Conservation (phyloP, 2,888 invertebrate species). For the Acleris cristana region DNA sequence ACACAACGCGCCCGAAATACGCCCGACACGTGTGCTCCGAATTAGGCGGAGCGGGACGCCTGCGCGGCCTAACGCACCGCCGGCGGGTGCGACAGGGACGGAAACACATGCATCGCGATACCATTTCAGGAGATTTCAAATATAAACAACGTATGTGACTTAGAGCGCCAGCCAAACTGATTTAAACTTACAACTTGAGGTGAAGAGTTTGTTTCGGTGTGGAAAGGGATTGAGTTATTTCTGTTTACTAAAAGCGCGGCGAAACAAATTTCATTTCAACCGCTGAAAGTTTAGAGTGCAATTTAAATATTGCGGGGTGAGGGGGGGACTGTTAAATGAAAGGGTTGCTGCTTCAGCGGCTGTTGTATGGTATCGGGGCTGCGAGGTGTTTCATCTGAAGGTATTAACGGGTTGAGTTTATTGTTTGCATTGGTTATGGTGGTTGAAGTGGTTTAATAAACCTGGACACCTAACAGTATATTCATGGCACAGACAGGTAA, state of each 20-base stretch:
- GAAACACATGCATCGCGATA: slow-evolving; percentile 62
- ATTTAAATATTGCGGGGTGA: slow-evolving; percentile 62
- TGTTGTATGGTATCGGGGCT: no score
- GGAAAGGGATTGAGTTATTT: slow-evolving; percentile 56
- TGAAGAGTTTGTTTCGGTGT: slow-evolving; percentile 39
- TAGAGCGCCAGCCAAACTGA: slow-evolving; percentile 47
- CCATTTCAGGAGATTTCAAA: slow-evolving; percentile 66
- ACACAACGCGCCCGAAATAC: slow-evolving; percentile 56
- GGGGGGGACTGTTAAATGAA: slow-evolving; percentile 39
- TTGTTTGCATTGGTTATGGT: no score
- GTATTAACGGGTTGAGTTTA: no score
- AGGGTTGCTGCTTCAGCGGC: not conserved
- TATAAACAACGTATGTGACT: slow-evolving; percentile 33
- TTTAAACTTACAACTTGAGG: slow-evolving; percentile 43
- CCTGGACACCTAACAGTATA: no score
- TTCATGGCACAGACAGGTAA: no score
- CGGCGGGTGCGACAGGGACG: slow-evolving; percentile 50
- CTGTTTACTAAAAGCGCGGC: slow-evolving; percentile 58
- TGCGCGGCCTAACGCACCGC: slow-evolving; percentile 32
- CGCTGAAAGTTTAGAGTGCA: slow-evolving; percentile 73
- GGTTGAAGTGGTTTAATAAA: no score
- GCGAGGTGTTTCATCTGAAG: no score
- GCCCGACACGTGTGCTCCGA: slow-evolving; percentile 55
- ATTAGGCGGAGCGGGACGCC: slow-evolving; percentile 54
- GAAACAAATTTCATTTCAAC: slow-evolving; percentile 78